Conservation (phyloP, 2,113 vertebrate genomes). For the Sigmodon hispidus region DNA sequence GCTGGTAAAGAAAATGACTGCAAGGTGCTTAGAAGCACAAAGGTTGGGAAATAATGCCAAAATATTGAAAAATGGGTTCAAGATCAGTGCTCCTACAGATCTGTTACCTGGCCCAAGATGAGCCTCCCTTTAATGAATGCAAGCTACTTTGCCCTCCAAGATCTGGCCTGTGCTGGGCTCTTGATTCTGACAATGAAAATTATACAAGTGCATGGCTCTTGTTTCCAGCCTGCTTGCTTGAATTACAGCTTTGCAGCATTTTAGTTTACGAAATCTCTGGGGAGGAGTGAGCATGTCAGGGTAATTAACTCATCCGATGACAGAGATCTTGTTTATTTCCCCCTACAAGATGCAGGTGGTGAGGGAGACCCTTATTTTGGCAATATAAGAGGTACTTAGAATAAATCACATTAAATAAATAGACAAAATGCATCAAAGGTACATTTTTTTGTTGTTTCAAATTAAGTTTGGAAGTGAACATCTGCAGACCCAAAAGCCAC, state of each 20-base stretch:
- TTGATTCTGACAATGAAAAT: conserved; percentile 57
- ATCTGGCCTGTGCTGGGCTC: neutral
- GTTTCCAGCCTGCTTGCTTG: conserved; percentile 68
- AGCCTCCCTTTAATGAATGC: neutral
- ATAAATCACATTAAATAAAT: conserved; percentile 75
- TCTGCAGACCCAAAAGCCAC: conserved; percentile 52
- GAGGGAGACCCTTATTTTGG: conserved; percentile 13
- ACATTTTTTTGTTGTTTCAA: conserved; percentile 71
- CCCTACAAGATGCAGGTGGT: conserved; percentile 74
- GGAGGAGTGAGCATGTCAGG: conserved; percentile 75
- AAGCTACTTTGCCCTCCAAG: neutral
- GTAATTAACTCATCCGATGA: conserved; percentile 81
- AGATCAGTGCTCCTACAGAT: neutral
- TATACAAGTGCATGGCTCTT: neutral
- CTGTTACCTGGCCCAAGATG: neutral
- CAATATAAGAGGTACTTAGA: conserved; percentile 63
- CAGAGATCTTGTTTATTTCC: conserved; percentile 79
- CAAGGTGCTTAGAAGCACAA: neutral
- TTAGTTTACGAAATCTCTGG: conserved; percentile 70
- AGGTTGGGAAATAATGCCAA: neutral
- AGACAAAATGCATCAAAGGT: conserved; percentile 66
- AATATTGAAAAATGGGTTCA: neutral
- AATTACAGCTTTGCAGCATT: conserved; percentile 65
- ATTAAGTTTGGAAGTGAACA: conserved; percentile 67
- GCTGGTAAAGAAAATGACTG: neutral